Base-by-base conservation (phyloP, 2,797 vertebrate genomes). In the Alfaro cultratus region DNA sequence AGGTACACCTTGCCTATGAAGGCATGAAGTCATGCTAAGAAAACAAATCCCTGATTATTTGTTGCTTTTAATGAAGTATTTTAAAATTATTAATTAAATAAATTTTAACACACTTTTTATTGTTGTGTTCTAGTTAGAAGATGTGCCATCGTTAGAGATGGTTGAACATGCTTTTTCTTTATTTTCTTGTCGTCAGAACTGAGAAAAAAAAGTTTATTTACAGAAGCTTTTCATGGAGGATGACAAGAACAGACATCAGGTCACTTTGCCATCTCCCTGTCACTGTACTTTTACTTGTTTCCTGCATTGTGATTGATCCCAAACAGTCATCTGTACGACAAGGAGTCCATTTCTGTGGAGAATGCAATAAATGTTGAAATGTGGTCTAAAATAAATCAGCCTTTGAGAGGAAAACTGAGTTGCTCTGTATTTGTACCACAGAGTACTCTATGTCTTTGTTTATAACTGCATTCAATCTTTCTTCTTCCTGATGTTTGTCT, bases 1-100 rank as follows among this genome's bases (percentile, higher is more conserved):
- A 96, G 97, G 98, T 98, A 93, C 68, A 71, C 55, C 13, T 41
- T 39, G 21, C 36, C 34, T 67, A 8, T 29, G 5, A 55, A 78
- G 26, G 5, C 67, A 49, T 75, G 72, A n/a, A 76, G 31, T 47
- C 47, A 62, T 39, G n/a, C 18, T 16, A 68, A 43, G 45, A 55
- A 64, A 67, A 77, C 9, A 53, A 13, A 36, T 41, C 23, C 31
- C 18, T 47, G 29, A 18, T 47, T 8, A 2, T 67, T 41, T 49
- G 21, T n/a, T 34, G 29, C 7, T 16, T 72, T n/a, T 53, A 1
- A 53, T 12, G 53, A 49, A 74, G 34, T 15, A 0, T 5, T 4
- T 23, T 9, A 29, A 45, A 29, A 45, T 71, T 0, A n/a, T 45
- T n/a, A 45, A 70, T 70, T 45, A n/a, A 16, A n/a, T 5, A 0